A percentile compares a stretch with the other conserved stretches of the same genome.
These are phyloP conservation scores for Hydropsyche betteni DNA, from an alignment of 2,888 invertebrate genomes.

Conservation along the genomic window DNA sequence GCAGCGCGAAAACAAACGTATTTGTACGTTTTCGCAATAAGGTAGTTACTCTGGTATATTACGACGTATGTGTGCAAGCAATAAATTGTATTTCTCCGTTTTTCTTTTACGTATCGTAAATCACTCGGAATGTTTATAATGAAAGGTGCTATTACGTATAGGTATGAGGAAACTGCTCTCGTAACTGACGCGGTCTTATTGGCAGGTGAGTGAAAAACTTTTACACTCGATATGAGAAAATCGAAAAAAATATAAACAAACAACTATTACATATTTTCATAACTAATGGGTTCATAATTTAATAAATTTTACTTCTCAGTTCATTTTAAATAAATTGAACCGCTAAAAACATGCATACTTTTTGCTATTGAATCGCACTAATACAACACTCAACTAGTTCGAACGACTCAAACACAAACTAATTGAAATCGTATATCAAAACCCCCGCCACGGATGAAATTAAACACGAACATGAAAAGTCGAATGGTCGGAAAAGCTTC, in stretches of 20 bases:
- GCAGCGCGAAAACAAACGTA: no score
- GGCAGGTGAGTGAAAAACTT: slow-evolving; percentile 8
- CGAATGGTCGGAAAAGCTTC: no score
- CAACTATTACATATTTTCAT: background rate
- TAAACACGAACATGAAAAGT: no score
- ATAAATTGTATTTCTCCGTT: slow-evolving; percentile 15
- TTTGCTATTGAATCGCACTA: no score
- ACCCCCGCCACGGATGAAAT: no score
- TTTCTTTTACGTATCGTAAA: slow-evolving; percentile 10
- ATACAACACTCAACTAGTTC: no score
- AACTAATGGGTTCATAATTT: background rate
- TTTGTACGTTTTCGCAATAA: no score
- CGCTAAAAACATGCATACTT: no score
- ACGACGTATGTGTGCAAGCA: background rate
- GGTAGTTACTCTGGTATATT: background rate
- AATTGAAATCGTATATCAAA: no score
- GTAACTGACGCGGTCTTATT: background rate
- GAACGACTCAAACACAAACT: no score
- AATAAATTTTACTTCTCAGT: no score
- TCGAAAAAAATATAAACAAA: background rate
- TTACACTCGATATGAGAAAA: background rate
- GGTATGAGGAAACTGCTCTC: background rate
- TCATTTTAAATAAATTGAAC: no score
- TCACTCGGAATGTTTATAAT: slow-evolving; percentile 13
- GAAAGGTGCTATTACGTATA: background rate